Conservation (phyloP, 2,113 vertebrate genomes). For the Chlorodrepanis virens region DNA sequence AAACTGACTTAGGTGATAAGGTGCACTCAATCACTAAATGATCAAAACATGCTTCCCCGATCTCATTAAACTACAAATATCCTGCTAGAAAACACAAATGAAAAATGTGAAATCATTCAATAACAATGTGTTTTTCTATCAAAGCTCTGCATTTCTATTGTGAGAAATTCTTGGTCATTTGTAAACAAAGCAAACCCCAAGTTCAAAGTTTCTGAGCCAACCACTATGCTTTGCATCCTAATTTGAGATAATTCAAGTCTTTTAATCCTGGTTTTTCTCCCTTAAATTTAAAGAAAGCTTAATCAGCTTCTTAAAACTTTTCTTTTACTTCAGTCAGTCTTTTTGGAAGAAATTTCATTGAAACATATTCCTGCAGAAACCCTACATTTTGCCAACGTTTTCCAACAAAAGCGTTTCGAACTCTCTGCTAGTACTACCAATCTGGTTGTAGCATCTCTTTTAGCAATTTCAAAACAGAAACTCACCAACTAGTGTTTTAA, state of each 20-base stretch:
- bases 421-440: neutral
- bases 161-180: neutral
- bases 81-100: neutral
- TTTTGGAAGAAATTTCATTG: neutral
- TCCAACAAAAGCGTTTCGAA: neutral
- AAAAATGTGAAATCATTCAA: neutral
- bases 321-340: neutral
- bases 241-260: neutral
- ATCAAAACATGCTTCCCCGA: neutral
- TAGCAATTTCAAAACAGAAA: neutral
- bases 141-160: neutral
- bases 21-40: neutral
- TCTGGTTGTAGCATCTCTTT: neutral
- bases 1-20: neutral
- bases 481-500: neutral
- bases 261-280: neutral
- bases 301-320: neutral
- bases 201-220: neutral
- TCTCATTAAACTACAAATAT: neutral
- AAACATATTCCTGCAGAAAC: neutral
- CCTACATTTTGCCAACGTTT: neutral
- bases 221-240: neutral
- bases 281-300: neutral
- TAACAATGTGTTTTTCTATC: neutral
- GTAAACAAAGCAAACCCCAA: neutral